A percentile compares a stretch with the other conserved stretches of the same genome.
phyloP scores from a whole-genome alignment of 2,797 vertebrate genomes.

The Myotis planiceps region DNA sequence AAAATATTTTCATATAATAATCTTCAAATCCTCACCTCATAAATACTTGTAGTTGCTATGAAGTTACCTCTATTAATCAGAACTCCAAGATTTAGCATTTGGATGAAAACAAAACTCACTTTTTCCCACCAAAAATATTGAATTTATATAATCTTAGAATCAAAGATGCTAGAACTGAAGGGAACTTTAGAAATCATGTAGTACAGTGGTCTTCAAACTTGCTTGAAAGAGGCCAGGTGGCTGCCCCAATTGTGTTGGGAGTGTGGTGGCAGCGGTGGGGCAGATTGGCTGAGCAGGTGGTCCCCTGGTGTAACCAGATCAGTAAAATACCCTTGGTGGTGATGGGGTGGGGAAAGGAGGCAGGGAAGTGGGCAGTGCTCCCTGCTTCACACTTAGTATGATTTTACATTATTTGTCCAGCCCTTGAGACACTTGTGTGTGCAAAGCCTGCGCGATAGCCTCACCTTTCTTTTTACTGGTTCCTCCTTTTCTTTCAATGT shows the following conservation, averaged over 20 bases:
- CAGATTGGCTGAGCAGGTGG: not conserved
- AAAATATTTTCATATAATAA: not conserved
- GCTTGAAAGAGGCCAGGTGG: not conserved
- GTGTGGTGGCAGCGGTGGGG: too few relatives aligned
- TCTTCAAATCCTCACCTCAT: not conserved
- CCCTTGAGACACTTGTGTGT: not conserved
- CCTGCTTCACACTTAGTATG: not conserved
- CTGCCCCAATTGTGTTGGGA: too few relatives aligned
- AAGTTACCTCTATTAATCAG: not conserved
- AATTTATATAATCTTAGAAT: not conserved
- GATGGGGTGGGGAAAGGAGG: fast-evolving
- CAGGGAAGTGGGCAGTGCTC: fast-evolving
- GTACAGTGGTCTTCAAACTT: not conserved
- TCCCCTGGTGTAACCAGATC: not conserved
- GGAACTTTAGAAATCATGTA: not conserved
- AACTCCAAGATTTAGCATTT: not conserved
- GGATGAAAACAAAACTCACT: not conserved
- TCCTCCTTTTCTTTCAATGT: not conserved
- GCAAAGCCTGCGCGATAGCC: not conserved
- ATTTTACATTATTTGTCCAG: not conserved
- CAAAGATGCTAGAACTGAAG: not conserved
- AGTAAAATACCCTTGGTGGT: not conserved
- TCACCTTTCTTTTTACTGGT: not conserved
- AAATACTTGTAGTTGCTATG: not conserved
- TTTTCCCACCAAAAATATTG: not conserved